Conservation (phyloP, 2,113 vertebrate species). For the Indicator indicator region DNA sequence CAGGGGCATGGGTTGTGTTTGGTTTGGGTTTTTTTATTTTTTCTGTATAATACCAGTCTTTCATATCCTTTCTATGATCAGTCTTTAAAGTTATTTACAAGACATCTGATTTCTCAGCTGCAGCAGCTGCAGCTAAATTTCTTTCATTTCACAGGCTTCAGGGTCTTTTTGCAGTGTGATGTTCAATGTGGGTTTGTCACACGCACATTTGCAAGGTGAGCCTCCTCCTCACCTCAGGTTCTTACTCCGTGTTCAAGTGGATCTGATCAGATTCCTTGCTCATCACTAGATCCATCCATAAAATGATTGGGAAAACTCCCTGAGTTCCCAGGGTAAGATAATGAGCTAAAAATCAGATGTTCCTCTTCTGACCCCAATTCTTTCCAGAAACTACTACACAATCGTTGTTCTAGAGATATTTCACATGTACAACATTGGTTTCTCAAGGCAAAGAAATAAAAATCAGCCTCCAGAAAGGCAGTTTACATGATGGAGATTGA, state of each 20-base stretch:
- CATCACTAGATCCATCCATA: background rate
- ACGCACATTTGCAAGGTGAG: background rate
- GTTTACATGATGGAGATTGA: background rate
- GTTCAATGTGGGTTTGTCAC: background rate
- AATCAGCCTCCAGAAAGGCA: background rate
- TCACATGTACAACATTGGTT: background rate
- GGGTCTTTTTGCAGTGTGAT: background rate
- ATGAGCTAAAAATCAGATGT: background rate
- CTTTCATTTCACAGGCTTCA: background rate
- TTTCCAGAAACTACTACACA: background rate
- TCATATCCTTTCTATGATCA: background rate
- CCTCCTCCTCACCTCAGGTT: background rate
- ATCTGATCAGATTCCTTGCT: background rate
- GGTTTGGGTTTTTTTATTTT: background rate
- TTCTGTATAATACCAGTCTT: background rate
- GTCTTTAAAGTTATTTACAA: background rate
- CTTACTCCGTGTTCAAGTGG: accelerated
- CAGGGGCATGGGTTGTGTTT: too few relatives aligned
- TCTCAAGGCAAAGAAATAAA: background rate
- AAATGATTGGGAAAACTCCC: background rate
- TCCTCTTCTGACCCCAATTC: background rate
- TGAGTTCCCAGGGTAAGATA: background rate
- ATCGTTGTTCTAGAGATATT: background rate
- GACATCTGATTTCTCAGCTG: background rate
- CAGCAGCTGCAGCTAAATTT: background rate